Percentiles rank a stretch among this genome's conserved stretches.
These are phyloP conservation scores for Scaptomyza cyrtandrae DNA, from an alignment of 2,888 invertebrate species.

Conservation along the genomic window DNA sequence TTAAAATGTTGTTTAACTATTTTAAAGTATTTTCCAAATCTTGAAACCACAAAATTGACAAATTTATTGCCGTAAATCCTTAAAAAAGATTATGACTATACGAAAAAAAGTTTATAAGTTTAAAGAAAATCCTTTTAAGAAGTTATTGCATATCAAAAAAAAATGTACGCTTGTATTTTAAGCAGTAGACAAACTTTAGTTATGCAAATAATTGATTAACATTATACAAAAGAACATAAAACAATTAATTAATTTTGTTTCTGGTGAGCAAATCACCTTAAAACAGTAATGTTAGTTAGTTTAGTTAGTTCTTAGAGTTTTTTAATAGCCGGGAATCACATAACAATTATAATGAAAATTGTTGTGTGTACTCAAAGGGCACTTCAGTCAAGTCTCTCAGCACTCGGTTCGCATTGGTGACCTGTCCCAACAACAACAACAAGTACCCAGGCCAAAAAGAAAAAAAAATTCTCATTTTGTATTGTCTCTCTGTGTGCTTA, in stretches of 20 bases:
- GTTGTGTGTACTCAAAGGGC: not conserved
- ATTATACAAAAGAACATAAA: not conserved
- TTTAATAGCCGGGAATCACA: not conserved
- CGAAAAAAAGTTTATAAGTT: too few relatives aligned
- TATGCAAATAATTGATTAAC: not conserved
- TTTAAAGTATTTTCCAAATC: too few relatives aligned
- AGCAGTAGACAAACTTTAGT: not conserved
- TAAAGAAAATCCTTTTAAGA: too few relatives aligned
- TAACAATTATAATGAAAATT: not conserved
- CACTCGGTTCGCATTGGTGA: not conserved
- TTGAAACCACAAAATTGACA: too few relatives aligned
- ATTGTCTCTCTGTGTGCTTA: constrained; percentile 18
- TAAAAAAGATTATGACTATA: too few relatives aligned
- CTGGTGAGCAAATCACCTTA: not conserved
- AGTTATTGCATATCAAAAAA: too few relatives aligned
- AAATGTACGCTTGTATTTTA: too few relatives aligned
- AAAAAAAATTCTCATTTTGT: not conserved
- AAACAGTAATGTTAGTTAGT: not conserved
- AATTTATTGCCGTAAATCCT: too few relatives aligned
- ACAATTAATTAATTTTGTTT: not conserved
- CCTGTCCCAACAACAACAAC: constrained; percentile 9
- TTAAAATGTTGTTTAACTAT: too few relatives aligned
- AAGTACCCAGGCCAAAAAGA: not conserved
- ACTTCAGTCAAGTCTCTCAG: not conserved
- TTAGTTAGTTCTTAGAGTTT: not conserved